Conservation (phyloP, 2,888 invertebrate genomes). For the Drosophila pegasa region DNA sequence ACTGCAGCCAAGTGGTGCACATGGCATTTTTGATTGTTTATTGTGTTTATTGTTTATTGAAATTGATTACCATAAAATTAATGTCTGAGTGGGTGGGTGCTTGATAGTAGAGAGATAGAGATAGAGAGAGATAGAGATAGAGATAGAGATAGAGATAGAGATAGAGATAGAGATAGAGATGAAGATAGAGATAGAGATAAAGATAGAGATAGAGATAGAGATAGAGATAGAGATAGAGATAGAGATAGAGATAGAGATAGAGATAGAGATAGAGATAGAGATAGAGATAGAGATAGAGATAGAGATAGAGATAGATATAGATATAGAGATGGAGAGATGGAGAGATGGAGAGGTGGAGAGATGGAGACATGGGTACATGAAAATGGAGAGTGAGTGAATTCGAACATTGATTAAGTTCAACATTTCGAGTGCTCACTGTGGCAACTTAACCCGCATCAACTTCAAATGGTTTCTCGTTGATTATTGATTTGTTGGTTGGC, state of each 20-base stretch:
- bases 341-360: neutral
- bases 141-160: neutral
- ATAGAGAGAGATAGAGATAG: neutral
- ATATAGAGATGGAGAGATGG: neutral
- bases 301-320: neutral
- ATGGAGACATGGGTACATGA: neutral
- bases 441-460: neutral
- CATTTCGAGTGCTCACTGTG: neutral
- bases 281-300: neutral
- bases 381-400: neutral
- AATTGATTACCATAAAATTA: constrained; percentile 76
- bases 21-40: constrained; percentile 70
- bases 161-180: neutral
- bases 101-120: neutral
- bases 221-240: neutral
- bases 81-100: constrained; percentile 23
- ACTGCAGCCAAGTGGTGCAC: constrained; percentile 45
- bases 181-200: neutral
- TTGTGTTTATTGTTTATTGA: constrained; percentile 66
- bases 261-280: too few species aligned
- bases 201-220: neutral
- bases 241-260: neutral
- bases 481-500: constrained; percentile 8
- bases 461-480: neutral
- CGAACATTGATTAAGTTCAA: neutral